These are phyloP conservation scores for Lophotis ruficrista DNA, from an alignment of 2,113 vertebrate species.

Conservation along the genomic window DNA sequence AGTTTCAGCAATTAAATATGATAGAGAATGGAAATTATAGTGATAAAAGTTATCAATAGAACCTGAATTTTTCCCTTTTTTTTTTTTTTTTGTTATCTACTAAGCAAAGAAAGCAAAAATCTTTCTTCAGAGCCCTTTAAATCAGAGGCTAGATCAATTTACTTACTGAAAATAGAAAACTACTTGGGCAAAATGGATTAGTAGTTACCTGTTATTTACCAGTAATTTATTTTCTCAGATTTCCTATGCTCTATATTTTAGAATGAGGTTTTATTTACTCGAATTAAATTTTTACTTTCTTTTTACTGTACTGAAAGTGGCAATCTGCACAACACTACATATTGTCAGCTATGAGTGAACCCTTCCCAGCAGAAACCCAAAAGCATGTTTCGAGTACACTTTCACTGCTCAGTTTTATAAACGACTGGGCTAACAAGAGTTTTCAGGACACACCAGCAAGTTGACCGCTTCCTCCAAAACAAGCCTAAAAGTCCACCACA, in stretches of 20 bases:
- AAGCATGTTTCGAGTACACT: background rate
- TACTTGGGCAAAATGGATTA: background rate
- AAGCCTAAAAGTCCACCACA: background rate
- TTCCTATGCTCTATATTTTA: background rate
- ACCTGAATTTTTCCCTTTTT: background rate
- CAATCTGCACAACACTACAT: background rate
- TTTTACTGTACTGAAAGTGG: background rate
- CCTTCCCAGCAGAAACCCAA: background rate
- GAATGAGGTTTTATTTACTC: background rate
- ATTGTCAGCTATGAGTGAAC: background rate
- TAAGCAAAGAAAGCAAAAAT: background rate
- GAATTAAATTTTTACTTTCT: background rate
- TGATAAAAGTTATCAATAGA: background rate
- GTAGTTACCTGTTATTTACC: background rate
- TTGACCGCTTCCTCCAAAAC: background rate
- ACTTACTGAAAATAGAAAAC: background rate
- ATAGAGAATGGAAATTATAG: background rate
- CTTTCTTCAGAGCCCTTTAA: background rate
- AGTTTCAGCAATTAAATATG: background rate
- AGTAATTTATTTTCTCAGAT: background rate
- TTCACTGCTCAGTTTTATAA: background rate
- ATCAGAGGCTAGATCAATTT: background rate
- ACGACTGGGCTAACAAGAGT: background rate
- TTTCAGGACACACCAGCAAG: background rate
- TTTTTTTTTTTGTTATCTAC: background rate